Evolutionary conservation across 2,113 vertebrate genomes (phyloP), one percentile per base, ranked within the genome.

Genomic region (Entelurus aequoreus): DNA sequence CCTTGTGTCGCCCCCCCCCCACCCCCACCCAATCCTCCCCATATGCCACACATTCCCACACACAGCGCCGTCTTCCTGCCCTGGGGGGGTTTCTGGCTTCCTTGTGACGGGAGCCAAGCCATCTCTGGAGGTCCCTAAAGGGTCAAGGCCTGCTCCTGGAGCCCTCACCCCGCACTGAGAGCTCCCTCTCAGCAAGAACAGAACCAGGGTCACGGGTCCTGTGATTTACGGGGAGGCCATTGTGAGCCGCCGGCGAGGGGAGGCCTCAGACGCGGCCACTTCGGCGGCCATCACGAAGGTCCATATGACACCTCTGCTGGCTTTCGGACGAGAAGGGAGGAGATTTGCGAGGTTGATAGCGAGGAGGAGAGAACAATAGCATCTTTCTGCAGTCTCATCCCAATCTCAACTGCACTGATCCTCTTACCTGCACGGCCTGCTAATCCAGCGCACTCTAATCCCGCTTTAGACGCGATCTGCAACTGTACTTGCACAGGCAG

Each of bases 11-110:
- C 2, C 19, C 1, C 2, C 19, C 19, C 19, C 28, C 28, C 19
- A 2, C 2, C 19, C 19, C 19, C 28, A 1, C 28, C 28, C 28
- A 3, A 0, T 28, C 28, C 28, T 4, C 70, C 66, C 86, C 88
- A 84, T 84, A 87, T 85, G 86, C 76, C 66, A 35, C 76, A 81
- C 78, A 90, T 89, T 90, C 90, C 88, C 88, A 90, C 90, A 90
- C 88, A 91, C 86, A 71, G 80, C 49, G 82, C 68, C 62, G 62
- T 57, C 40, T 51, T 62, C 60, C 60, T 63, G 71, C 80, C 75
- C 66, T 6, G 38, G 55, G 48, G 68, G 78, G 78, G 67, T 77
- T 63, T 70, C 61, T 58, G 48, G 67, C 74, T 82, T 78, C 76
- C 77, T 77, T 74, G 79, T 80, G 76, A 77, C 77, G 68, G 77